phyloP scores from a whole-genome alignment of 1,140 invertebrate species.

The Aphis gossypii region DNA sequence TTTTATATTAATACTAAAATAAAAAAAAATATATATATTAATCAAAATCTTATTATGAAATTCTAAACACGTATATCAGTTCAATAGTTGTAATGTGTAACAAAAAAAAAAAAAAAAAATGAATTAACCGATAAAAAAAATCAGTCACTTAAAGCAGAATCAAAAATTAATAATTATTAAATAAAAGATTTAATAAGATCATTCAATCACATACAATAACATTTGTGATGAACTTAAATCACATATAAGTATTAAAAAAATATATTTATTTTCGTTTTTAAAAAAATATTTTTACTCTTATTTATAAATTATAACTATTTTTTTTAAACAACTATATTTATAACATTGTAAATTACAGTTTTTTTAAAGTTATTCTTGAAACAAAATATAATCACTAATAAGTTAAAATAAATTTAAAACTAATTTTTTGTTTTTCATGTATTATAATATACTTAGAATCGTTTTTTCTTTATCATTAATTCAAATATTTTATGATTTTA shows the following conservation, averaged over 20 bases:
- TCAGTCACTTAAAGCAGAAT: not conserved
- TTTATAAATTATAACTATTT: not conserved
- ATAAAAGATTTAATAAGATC: not conserved
- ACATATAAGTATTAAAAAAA: not conserved
- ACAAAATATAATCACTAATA: not conserved
- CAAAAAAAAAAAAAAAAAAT: not conserved
- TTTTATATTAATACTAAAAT: slow-evolving; percentile 1
- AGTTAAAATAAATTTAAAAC: not conserved
- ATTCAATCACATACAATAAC: not conserved
- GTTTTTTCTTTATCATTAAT: not conserved
- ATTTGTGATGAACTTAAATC: not conserved
- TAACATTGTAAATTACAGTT: not conserved
- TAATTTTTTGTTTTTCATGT: not conserved
- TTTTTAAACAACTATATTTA: not conserved
- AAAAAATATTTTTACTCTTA: not conserved
- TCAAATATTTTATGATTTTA: not conserved
- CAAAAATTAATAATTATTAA: not conserved
- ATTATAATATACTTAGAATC: not conserved
- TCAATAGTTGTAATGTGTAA: not conserved
- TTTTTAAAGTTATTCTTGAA: not conserved
- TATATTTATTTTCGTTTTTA: not conserved
- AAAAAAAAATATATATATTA: not conserved
- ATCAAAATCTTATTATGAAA: slow-evolving; percentile 9
- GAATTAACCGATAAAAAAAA: not conserved
- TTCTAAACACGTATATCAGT: not conserved